Evolutionary conservation across 2,888 invertebrate genomes (phyloP), one percentile per base, ranked within the genome.

Genomic region (Dynastes maya): DNA sequence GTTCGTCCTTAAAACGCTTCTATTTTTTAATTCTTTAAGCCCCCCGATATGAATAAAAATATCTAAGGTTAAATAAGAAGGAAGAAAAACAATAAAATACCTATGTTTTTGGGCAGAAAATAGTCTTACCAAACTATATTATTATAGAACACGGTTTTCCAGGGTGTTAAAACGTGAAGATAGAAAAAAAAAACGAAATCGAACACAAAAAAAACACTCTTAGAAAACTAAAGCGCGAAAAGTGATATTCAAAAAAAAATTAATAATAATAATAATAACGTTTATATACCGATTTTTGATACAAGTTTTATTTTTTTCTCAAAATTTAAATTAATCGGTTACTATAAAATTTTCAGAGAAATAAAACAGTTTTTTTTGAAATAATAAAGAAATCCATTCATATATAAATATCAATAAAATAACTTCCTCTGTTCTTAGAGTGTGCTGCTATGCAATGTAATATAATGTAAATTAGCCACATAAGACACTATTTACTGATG

Each of bases 361-460:
- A 45, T 2, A 45, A 45, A 45, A 45, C 45, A 32, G 5, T 32
- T 32, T 55, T 11, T 51, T 55, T 72, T 29, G 11, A 55, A 37
- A 72, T 11, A 22, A 49, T 67, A 22, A 22, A 29, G 8, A 58
- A 70, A 29, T 29, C 16, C 22, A 32, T 72, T 51, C 51, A 65
- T 64, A 76, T 65, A 70, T 70, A 51, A 77, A 40, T 65, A 76
- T 16, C 22, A 63, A 63, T 63, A 63, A 53, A 53, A 70, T 49
- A 84, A 83, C 82, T 83, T 82, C 84, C 84, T 83, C 83, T 83
- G 83, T 84, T 85, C 82, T 82, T 83, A 83, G 81, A 82, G 84
- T 84, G 83, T 83, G 83, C 82, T 72, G 67, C 58, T 81, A 74
- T 81, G 80, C 81, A 80, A 78, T 80, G 76, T 79, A 79, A 74